Evolutionary conservation across 2,888 invertebrate genomes (phyloP).

Genomic region (Neoitamus cyanurus): DNA sequence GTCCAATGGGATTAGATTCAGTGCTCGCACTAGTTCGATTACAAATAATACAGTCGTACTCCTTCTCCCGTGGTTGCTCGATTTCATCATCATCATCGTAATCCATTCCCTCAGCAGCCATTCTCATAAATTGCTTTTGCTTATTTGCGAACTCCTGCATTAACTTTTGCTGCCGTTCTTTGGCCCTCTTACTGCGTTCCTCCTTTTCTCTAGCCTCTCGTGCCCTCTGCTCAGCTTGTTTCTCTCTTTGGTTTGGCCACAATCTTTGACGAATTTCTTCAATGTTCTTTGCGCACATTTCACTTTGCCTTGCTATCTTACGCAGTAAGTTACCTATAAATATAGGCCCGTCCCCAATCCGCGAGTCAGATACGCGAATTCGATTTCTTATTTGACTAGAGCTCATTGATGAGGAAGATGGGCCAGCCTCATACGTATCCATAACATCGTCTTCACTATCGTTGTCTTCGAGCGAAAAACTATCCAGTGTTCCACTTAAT

Average conservation of each 20-base stretch:
- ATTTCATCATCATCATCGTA: conserved; percentile 72
- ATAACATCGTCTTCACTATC: conserved; percentile 60
- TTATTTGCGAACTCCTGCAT: conserved; percentile 94
- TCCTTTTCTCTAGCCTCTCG: conserved; percentile 77
- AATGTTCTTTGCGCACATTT: conserved; percentile 76
- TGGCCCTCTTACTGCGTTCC: conserved; percentile 84
- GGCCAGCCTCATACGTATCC: conserved; percentile 60
- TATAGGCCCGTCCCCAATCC: conserved; percentile 85
- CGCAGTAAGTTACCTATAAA: conserved; percentile 85
- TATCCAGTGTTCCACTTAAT: conserved; percentile 84
- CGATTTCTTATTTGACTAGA: conserved; percentile 47
- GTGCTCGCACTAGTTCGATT: conserved; percentile 89
- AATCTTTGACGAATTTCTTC: conserved; percentile 77
- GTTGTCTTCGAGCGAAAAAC: conserved; percentile 74
- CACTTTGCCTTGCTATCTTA: conserved; percentile 78
- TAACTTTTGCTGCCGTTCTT: conserved; percentile 89
- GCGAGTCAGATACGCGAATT: conserved; percentile 61
- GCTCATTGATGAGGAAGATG: conserved; percentile 57
- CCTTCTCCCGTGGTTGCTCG: conserved; percentile 72
- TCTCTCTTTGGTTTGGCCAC: conserved; percentile 85
- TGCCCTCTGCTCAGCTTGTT: conserved; percentile 79
- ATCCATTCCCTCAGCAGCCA: conserved; percentile 75
- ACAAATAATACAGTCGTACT: conserved; percentile 96
- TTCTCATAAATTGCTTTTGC: conserved; percentile 91
- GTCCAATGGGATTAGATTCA: conserved; percentile 85